These are phyloP conservation scores for Neosilurus mollespiculum DNA, from an alignment of 2,797 vertebrate species.

Conservation along the genomic window DNA sequence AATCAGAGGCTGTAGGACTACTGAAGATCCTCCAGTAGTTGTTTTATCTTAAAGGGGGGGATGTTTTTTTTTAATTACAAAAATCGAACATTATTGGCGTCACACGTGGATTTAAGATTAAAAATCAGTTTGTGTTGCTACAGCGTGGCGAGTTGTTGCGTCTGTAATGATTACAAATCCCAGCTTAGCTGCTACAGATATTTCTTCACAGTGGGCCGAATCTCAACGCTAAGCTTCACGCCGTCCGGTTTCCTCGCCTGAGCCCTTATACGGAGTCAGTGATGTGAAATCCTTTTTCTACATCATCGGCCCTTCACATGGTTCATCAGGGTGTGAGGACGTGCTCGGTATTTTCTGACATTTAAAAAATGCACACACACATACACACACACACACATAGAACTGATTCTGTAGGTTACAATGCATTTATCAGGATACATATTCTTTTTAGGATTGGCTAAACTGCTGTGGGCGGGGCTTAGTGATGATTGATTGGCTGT, in stretches of 20 bases:
- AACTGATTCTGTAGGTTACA: background rate
- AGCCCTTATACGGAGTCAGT: background rate
- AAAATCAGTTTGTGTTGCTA: too few species aligned
- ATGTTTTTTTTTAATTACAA: too few species aligned
- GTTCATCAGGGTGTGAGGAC: background rate
- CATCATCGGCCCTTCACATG: slow-evolving; percentile 4
- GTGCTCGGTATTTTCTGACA: slow-evolving; percentile 1
- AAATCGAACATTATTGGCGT: background rate
- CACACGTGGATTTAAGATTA: background rate
- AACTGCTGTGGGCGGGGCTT: slow-evolving; percentile 3
- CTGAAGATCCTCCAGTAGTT: background rate
- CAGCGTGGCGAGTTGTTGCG: background rate
- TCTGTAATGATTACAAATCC: slow-evolving; percentile 12
- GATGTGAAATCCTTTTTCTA: background rate
- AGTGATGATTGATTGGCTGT: background rate
- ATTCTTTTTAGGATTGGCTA: background rate
- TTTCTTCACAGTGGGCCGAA: background rate
- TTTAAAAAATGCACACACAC: background rate
- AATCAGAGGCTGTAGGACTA: background rate
- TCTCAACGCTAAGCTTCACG: background rate
- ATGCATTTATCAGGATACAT: background rate
- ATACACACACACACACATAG: background rate
- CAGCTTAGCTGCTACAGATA: background rate
- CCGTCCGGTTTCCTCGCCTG: background rate
- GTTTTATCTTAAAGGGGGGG: too few species aligned